Conservation (phyloP, 2,888 invertebrate species). For the Sesamia inferens region DNA sequence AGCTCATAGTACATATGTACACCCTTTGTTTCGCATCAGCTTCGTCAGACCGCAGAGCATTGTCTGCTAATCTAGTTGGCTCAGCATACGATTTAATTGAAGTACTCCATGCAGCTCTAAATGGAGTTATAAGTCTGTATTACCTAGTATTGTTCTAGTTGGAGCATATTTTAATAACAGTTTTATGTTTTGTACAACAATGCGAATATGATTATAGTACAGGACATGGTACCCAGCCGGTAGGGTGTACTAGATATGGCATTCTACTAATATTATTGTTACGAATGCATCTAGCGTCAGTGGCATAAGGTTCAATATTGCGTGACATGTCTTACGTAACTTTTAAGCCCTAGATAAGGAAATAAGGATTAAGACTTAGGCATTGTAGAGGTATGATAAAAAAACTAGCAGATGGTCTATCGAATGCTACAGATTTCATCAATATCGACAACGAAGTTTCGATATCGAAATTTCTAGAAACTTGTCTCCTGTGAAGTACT, state of each 20-base stretch:
- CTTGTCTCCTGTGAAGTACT: too few species aligned
- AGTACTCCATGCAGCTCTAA: constrained; percentile 7
- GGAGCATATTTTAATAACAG: constrained; percentile 5
- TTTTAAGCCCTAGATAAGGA: too few species aligned
- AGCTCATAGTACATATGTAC: not conserved
- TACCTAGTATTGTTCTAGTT: constrained; percentile 32
- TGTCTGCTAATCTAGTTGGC: constrained; percentile 58
- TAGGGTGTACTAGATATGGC: not conserved
- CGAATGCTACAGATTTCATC: too few species aligned
- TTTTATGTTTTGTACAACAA: constrained; percentile 22
- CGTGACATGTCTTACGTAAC: too few species aligned
- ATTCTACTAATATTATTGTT: not conserved
- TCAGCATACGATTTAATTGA: constrained; percentile 56
- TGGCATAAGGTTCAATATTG: too few species aligned
- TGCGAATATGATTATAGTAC: not conserved
- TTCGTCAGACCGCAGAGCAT: constrained; percentile 25
- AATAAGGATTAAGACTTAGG: too few species aligned
- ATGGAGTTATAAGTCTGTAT: constrained; percentile 26
- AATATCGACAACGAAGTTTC: too few species aligned
- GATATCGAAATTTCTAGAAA: too few species aligned
- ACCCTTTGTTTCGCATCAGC: constrained; percentile 35
- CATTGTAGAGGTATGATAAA: too few species aligned
- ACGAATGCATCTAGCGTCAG: too few species aligned
- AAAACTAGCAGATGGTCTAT: too few species aligned
- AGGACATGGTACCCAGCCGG: too few species aligned